These are phyloP conservation scores for Cottus gobio DNA, from an alignment of 2,113 vertebrate species.

Conservation along the genomic window DNA sequence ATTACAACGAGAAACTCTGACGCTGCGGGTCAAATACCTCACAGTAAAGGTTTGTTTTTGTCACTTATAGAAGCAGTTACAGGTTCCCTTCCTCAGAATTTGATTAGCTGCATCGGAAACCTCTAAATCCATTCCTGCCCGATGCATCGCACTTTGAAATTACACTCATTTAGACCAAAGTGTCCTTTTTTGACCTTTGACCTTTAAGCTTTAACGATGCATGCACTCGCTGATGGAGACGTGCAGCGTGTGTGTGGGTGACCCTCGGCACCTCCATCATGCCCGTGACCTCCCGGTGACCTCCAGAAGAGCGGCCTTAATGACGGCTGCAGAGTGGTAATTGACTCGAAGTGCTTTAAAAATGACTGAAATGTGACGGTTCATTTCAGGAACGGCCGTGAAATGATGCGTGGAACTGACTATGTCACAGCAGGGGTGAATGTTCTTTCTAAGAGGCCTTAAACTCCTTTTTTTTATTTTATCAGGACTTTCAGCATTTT, in stretches of 20 bases:
- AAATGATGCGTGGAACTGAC: background rate
- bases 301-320: slow-evolving; percentile 11
- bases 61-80: background rate
- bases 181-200: background rate
- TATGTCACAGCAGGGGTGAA: background rate
- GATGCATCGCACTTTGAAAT: background rate
- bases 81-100: background rate
- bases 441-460: background rate
- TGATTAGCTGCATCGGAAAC: background rate
- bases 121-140: background rate
- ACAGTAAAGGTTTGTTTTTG: background rate
- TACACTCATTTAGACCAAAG: background rate
- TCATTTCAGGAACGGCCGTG: background rate
- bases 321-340: slow-evolving; percentile 1
- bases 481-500: background rate
- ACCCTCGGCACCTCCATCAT: background rate
- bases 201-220: background rate
- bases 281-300: slow-evolving; percentile 1
- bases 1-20: background rate
- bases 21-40: background rate
- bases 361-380: background rate
- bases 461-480: background rate
- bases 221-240: too few species aligned
- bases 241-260: background rate
- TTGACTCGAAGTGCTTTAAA: slow-evolving; percentile 8